These are phyloP conservation scores for Brenthis hecate DNA, from an alignment of 2,888 invertebrate genomes.

Conservation along the genomic window DNA sequence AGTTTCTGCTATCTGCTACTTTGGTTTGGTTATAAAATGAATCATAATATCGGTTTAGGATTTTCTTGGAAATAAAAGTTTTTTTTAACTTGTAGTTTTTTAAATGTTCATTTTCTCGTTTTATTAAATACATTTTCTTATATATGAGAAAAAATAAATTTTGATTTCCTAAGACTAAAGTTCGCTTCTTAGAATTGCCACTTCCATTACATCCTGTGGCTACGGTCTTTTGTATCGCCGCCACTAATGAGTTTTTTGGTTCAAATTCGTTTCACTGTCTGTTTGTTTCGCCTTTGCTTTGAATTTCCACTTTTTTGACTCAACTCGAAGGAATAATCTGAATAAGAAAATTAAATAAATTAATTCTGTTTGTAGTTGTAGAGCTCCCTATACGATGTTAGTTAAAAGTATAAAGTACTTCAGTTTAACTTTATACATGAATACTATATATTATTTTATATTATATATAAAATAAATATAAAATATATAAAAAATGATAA, in stretches of 20 bases:
- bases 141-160: too few species aligned
- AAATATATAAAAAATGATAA: too few species aligned
- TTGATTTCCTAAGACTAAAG: too few species aligned
- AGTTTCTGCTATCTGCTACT: too few species aligned
- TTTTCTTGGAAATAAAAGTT: too few species aligned
- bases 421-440: neutral
- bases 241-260: slow-evolving; percentile 51
- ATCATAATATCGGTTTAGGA: too few species aligned
- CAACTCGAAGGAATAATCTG: slow-evolving; percentile 27
- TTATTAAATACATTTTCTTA: too few species aligned
- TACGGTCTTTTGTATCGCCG: slow-evolving; percentile 5
- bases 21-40: too few species aligned
- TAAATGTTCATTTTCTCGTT: too few species aligned
- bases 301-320: slow-evolving; percentile 25
- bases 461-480: too few species aligned
- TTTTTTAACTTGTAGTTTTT: too few species aligned
- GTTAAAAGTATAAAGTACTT: neutral
- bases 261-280: slow-evolving; percentile 45
- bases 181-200: neutral
- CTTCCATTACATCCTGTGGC: slow-evolving; percentile 6
- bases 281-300: slow-evolving; percentile 33
- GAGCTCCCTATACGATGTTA: neutral
- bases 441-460: too few species aligned
- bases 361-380: slow-evolving; percentile 9
- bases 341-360: slow-evolving; percentile 34